Percentiles rank a stretch among this genome's conserved stretches.
Evolutionary conservation across 1,140 invertebrate species (phyloP).

Genomic region (Orussus abietinus): DNA sequence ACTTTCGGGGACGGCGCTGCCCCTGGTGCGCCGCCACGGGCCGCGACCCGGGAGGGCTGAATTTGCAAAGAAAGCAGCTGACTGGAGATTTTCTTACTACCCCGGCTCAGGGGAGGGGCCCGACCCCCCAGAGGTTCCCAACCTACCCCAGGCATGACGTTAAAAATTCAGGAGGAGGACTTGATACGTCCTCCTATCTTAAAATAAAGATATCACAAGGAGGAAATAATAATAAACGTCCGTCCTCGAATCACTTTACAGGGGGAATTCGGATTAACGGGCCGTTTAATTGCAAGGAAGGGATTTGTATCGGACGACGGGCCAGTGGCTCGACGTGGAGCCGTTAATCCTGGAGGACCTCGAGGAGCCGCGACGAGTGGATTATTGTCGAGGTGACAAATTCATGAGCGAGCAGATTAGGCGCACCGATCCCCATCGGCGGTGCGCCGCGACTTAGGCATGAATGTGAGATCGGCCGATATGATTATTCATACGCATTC

Average conservation of each 20-base stretch:
- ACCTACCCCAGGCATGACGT: too few relatives aligned
- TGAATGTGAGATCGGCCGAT: conserved; percentile 41
- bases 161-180: too few relatives aligned
- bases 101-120: conserved; percentile 19
- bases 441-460: conserved; percentile 10
- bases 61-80: conserved; percentile 50
- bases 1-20: conserved; percentile 15
- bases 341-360: too few relatives aligned
- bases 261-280: too few relatives aligned
- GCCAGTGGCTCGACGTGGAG: too few relatives aligned
- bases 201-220: too few relatives aligned
- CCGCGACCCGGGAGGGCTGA: conserved; percentile 28
- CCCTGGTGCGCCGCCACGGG: conserved; percentile 18
- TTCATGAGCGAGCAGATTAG: conserved; percentile 27
- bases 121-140: conserved; percentile 39
- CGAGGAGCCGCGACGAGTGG: too few relatives aligned
- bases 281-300: conserved; percentile 26
- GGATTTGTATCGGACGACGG: too few relatives aligned
- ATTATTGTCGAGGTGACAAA: conserved; percentile 24
- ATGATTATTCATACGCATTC: conserved; percentile 45
- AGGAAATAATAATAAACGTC: too few relatives aligned
- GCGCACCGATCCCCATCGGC: conserved; percentile 10
- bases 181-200: too few relatives aligned
- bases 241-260: too few relatives aligned
- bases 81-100: conserved; percentile 36